phyloP scores from a whole-genome alignment of 1,140 invertebrate genomes.

The Microplitis mediator region DNA sequence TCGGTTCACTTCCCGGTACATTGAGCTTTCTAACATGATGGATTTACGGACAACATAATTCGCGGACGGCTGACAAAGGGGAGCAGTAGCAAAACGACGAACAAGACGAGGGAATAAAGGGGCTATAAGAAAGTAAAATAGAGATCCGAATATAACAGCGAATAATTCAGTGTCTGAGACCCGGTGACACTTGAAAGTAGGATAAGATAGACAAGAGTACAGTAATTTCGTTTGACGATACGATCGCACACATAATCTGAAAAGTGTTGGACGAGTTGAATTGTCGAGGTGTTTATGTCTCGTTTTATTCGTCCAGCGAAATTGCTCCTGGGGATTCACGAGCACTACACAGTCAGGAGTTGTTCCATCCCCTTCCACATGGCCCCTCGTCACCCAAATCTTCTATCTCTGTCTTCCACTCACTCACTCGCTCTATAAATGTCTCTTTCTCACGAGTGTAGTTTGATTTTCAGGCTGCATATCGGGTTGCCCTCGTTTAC shows the following conservation, averaged over 20 bases:
- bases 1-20: not conserved
- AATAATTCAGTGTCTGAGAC: not conserved
- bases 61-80: not conserved
- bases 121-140: not conserved
- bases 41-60: not conserved
- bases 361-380: not conserved
- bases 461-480: conserved; percentile 8
- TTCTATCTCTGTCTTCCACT: not conserved
- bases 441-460: conserved; percentile 2
- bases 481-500: not conserved
- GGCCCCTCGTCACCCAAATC: too few species aligned
- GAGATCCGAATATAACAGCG: not conserved
- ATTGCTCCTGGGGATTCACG: conserved; percentile 26
- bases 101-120: too few species aligned
- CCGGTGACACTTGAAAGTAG: not conserved
- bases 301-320: conserved; percentile 28
- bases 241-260: conserved; percentile 29
- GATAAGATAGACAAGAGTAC: conserved; percentile 6
- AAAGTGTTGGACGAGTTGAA: conserved; percentile 24
- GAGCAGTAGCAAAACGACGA: not conserved
- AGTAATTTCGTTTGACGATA: conserved; percentile 23
- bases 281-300: conserved; percentile 30
- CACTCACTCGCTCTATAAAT: not conserved
- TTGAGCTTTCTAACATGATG: not conserved
- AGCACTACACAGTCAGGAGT: conserved; percentile 11